phyloP scores from a whole-genome alignment of 2,113 vertebrate species.

The Connochaetes taurinus region DNA sequence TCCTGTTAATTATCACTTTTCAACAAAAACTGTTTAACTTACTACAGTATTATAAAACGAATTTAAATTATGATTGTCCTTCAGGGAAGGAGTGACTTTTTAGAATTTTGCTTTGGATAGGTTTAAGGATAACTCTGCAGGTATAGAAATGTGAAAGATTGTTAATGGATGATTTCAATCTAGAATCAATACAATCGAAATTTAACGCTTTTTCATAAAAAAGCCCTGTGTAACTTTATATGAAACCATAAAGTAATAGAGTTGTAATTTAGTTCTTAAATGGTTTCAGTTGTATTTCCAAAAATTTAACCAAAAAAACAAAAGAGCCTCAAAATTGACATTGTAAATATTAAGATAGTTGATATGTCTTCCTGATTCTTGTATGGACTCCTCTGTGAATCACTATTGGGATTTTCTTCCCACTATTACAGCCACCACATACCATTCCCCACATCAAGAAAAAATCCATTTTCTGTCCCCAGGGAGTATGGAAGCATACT shows the following conservation, averaged over 20 bases:
- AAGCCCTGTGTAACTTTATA: not conserved
- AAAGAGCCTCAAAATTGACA: not conserved
- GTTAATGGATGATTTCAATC: not conserved
- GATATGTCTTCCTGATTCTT: slow-evolving; percentile 18
- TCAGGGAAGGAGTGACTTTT: not conserved
- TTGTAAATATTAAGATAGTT: not conserved
- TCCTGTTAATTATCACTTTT: slow-evolving; percentile 17
- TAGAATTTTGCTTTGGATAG: slow-evolving; percentile 10
- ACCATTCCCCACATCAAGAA: not conserved
- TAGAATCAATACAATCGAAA: not conserved
- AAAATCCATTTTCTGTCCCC: not conserved
- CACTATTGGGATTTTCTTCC: slow-evolving; percentile 7
- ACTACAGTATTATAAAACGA: not conserved
- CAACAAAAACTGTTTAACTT: slow-evolving; percentile 11
- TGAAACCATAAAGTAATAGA: not conserved
- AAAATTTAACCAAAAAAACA: slow-evolving; percentile 20
- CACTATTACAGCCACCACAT: not conserved
- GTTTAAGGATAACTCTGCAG: not conserved
- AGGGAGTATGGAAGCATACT: not conserved
- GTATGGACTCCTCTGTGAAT: not conserved
- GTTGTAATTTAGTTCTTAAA: not conserved
- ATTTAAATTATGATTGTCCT: slow-evolving; percentile 30
- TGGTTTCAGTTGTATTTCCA: not conserved
- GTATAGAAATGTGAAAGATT: not conserved
- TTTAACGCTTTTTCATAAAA: not conserved